Base-by-base conservation (phyloP, 1,140 invertebrate genomes). In the Drosophila melanica region DNA sequence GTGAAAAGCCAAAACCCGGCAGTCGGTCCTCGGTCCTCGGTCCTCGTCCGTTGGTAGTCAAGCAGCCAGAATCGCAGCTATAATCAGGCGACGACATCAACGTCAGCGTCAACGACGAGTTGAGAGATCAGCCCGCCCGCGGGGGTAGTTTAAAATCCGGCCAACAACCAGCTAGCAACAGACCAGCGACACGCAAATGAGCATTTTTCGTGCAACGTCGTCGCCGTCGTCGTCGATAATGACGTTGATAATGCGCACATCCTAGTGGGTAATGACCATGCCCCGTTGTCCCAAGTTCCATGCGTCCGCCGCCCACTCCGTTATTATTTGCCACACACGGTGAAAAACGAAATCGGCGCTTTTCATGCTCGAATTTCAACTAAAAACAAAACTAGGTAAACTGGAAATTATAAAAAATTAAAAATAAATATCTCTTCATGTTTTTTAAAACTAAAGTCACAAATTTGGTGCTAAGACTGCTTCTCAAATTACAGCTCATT, bases 121-220 rank as follows among this genome's bases (percentile, higher is more conserved):
- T 62, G 65, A 54, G 71, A 65, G 74, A 80, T 79, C 72, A 69
- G 69, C 70, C 53, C 39, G 48, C 59, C 60, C 45, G 55, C 51
- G 58, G 70, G 77, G 79, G 77, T 77, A 48, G 79, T 58, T 77
- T 18, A 64, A 59, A 75, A 63, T 47, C 42, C 73, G 58, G 39
- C 37, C 20, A 53, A 59, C 59, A 59, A 53, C 45, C 48, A 14
- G 27, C n/a, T 20, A 47, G 27, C 60, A 63, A 55, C 44, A 23
- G 11, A 2, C 14, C 37, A 41, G 12, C 42, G 54, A 57, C 57
- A 62, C 44, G 53, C 45, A 77, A 77, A 71, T 71, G 47, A 60
- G 53, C 53, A 63, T 66, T 42, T 62, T 37, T 47, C n/a, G 7
- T 33, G 20, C 23, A 5, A 23, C 4, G 10, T 27, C 30, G 9